Base-by-base conservation (phyloP, 1,140 invertebrate species). In the Drosophila mayri region DNA sequence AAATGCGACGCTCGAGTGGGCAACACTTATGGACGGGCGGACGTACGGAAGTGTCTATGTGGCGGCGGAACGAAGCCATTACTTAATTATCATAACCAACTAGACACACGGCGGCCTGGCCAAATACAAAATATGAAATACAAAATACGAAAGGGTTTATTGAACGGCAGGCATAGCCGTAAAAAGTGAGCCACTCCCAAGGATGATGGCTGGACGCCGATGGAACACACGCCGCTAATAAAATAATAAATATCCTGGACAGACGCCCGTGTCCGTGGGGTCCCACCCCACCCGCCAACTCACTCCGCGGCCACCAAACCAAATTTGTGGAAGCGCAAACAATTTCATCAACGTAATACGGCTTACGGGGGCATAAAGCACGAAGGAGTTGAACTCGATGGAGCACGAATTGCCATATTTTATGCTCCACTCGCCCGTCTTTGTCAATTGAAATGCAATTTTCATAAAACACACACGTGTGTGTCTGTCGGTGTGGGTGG, bases 401-500 rank as follows among this genome's bases (percentile, higher is more conserved):
- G 59, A 50, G 66, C 59, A 55, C 75, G 79, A 87, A 88, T 90
- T 90, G 84, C 77, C 80, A 88, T 88, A 88, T 88, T 90, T 88
- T 88, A 88, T 88, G 85, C 76, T 62, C 62, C 55, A 63, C 58
- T 62, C 68, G 58, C 54, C 76, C 61, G 50, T 79, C 62, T 70
- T 79, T 88, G 86, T 79, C 85, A 90, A 88, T 90, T 85, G 81
- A 85, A 90, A 90, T 80, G 85, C 85, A 88, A 88, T 88, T 88
- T 88, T 85, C 86, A 90, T 88, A 90, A 88, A 88, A 81, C 85
- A 73, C 75, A 88, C 81, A 85, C 86, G 85, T 90, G 68, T 90
- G 68, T 50, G 64, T 47, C 14, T 58, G 28, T 20, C 22, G 7
- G 28, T 47, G 41, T 71, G 58, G 30, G 30, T 25, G 32, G 22